Base-by-base conservation (phyloP, 1,140 invertebrate genomes). In the Drosophila baimaii region DNA sequence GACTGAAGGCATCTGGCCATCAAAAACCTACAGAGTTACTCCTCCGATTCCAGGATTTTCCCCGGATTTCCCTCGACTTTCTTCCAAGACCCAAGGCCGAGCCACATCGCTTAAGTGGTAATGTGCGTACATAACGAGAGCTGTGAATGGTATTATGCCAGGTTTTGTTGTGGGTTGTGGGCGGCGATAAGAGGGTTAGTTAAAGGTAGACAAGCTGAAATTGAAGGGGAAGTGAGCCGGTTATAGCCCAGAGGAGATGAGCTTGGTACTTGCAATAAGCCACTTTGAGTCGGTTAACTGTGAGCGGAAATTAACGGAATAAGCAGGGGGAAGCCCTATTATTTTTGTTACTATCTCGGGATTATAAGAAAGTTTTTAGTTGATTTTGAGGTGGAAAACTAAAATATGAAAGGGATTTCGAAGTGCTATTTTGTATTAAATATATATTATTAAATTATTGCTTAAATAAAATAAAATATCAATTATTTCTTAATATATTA, bases 1-100 rank as follows among this genome's bases (percentile, higher is more conserved):
- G 82, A 86, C 69, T 88, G 66, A 84, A 89, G 83, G 77, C 83
- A 88, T 89, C 62, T 83, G 83, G 70, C 74, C 66, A 37, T 74
- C 74, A 66, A 37, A 54, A 51, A 51, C 33, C 47, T 35, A 41
- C 15, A 2, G 23, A 65, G 62, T 43, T 33, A n/a, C 56, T 65
- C 62, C 62, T 13, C 41, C 68, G 13, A 43, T 55, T 35, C 44
- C 65, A 33, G 33, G 52, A 37, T 70, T 33, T 72, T 49, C 55
- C 46, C 49, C 49, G 29, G 49, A 33, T 35, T 52, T 52, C 29
- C 29, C 49, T 10, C 29, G 49, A 52, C 21, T 52, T 33, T 13
- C 49, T 15, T n/a, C 3, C n/a, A 10, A 31, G 27, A 17, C 21
- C 29, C 71, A 74, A 72, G 54, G 73, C 39, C 61, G 44, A 23